A percentile compares a stretch with the other conserved stretches of the same genome.
These are phyloP conservation scores for Trachelus iudaicus DNA, from an alignment of 2,888 invertebrate species.

Conservation along the genomic window DNA sequence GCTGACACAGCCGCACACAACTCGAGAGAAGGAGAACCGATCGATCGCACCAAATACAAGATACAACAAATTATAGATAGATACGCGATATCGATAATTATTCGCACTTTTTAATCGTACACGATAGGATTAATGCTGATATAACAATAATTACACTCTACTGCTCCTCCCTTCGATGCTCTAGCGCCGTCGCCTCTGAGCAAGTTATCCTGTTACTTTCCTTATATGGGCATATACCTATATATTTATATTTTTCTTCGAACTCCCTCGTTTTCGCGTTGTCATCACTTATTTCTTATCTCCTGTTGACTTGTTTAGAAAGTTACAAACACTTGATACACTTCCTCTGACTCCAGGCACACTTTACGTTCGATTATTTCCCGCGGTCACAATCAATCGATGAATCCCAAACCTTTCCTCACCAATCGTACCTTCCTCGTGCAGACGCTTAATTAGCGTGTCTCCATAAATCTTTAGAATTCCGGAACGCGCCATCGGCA, in stretches of 20 bases:
- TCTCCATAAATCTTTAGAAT: background rate
- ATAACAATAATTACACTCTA: slow-evolving; percentile 27
- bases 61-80: slow-evolving; percentile 22
- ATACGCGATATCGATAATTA: slow-evolving; percentile 21
- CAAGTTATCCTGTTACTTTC: slow-evolving; percentile 33
- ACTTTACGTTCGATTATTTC: background rate
- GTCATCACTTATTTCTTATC: background rate
- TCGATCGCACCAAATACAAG: slow-evolving; percentile 11
- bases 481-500: background rate
- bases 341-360: background rate
- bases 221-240: slow-evolving; percentile 26
- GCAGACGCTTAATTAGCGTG: background rate
- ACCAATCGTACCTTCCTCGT: background rate
- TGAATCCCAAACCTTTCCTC: background rate
- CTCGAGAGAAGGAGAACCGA: background rate
- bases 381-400: slow-evolving; percentile 7
- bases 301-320: slow-evolving; percentile 4
- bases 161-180: slow-evolving; percentile 38
- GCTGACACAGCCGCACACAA: background rate
- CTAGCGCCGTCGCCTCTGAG: slow-evolving; percentile 33
- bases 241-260: slow-evolving; percentile 7
- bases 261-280: background rate
- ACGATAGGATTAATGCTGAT: slow-evolving; percentile 8
- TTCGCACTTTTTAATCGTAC: slow-evolving; percentile 16
- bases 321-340: slow-evolving; percentile 11